Base-by-base conservation (phyloP, 2,113 vertebrate genomes). In the Camelus dromedarius region DNA sequence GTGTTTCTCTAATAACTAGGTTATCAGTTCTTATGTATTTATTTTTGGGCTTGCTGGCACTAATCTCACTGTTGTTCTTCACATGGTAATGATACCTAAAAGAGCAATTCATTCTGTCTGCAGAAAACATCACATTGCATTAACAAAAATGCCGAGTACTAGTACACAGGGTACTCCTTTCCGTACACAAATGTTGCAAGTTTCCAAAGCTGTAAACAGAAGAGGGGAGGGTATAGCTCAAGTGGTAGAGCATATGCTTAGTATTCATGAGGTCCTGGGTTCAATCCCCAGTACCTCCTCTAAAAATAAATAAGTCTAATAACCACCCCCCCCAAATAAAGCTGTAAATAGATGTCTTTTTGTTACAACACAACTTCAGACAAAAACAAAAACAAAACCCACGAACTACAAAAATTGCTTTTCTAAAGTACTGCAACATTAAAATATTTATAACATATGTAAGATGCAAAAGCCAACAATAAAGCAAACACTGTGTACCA, bases 51-150 rank as follows among this genome's bases (percentile, higher is more conserved):
- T 95, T 80, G 14, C 64, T 81, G 72, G 77, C 48, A 88, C 35
- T 73, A 72, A 96, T 91, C 77, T 96, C 13, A 64, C 6, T 32
- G 32, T 20, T 77, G 28, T 32, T 89, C 32, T 46, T 91, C 77
- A 93, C 26, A n/a, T 67, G 38, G 66, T 72, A 50, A 73, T 77
- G 86, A 83, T 54, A 94, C 38, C 72, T 82, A 72, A 94, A 89
- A 84, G 75, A 84, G 32, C 50, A 89, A 48, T 76, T 85, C 26
- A 50, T 32, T 77, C n/a, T 90, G 26, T 82, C 89, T 95, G 83
- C 42, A 87, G 60, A 93, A 89, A 97, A 86, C 54, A 94, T 30
- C 60, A 66, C 64, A 60, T 32, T 8, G 26, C 56, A 70, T 81
- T 92, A 46, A 64, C 83, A 75, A 88, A 67, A 69, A 28, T 58